These are phyloP conservation scores for Corythornis vintsioides DNA, from an alignment of 2,113 vertebrate genomes.

Conservation along the genomic window DNA sequence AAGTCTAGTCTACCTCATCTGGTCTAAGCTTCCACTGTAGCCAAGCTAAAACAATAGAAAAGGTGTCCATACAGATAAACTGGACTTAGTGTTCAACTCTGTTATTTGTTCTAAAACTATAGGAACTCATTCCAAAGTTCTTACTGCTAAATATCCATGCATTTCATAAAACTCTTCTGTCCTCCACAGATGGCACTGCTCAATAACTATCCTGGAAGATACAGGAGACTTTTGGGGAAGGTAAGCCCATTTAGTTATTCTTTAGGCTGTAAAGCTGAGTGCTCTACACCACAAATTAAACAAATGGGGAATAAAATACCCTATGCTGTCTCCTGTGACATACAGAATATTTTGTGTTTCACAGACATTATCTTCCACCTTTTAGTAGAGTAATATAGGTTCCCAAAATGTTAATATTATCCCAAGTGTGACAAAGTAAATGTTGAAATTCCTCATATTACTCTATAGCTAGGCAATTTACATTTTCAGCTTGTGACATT, in stretches of 20 bases:
- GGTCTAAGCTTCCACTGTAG: background rate
- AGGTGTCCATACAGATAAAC: background rate
- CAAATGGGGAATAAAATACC: background rate
- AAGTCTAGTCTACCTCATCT: background rate
- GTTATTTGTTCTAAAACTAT: background rate
- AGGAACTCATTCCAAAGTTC: rapidly evolving
- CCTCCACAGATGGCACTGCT: background rate
- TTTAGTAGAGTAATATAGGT: background rate
- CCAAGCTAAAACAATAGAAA: background rate
- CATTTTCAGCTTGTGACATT: background rate
- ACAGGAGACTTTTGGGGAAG: background rate
- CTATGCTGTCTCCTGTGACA: background rate
- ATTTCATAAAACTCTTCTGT: background rate
- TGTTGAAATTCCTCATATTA: conserved; percentile 7
- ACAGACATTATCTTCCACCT: background rate
- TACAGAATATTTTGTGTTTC: background rate
- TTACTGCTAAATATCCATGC: background rate
- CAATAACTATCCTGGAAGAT: background rate
- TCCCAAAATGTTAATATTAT: background rate
- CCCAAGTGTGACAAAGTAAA: background rate
- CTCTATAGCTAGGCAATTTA: background rate
- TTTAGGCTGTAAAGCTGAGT: background rate
- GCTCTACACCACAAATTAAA: background rate
- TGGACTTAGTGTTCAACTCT: background rate
- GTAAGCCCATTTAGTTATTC: background rate